phyloP scores from a whole-genome alignment of 2,888 invertebrate species.

The Cephus nigrinus region DNA sequence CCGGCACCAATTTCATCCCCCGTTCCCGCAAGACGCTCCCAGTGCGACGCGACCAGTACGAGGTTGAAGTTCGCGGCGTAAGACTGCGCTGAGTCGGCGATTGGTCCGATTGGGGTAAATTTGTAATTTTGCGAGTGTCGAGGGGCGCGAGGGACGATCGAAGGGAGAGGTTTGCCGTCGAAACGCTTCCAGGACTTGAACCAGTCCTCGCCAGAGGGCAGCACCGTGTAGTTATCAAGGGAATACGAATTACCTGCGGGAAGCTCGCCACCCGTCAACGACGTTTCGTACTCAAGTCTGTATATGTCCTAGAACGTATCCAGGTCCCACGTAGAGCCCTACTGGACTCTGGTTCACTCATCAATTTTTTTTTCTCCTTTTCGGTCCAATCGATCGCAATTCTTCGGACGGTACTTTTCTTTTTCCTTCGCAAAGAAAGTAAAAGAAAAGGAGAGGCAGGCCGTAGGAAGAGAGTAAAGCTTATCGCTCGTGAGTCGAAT shows the following conservation, averaged over 20 bases:
- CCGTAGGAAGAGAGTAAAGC: constrained; percentile 17
- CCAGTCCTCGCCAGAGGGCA: constrained; percentile 47
- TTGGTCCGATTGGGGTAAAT: background rate
- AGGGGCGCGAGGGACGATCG: constrained; percentile 4
- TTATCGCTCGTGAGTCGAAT: constrained; percentile 24
- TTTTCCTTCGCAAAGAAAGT: background rate
- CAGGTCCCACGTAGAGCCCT: background rate
- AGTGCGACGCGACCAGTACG: background rate
- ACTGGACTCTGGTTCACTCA: background rate
- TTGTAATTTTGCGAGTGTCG: constrained; percentile 22
- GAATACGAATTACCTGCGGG: background rate
- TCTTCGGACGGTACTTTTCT: background rate
- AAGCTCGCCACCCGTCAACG: background rate
- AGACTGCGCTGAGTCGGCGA: background rate
- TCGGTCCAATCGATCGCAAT: background rate
- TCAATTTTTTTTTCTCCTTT: background rate
- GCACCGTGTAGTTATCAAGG: constrained; percentile 34
- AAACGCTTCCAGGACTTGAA: constrained; percentile 8
- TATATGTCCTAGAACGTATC: no score
- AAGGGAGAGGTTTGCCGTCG: background rate
- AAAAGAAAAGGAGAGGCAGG: background rate
- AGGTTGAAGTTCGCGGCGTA: background rate
- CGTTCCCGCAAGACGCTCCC: background rate
- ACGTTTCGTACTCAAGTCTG: background rate
- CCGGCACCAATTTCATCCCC: background rate